phyloP scores from a whole-genome alignment of 2,888 invertebrate species.

The Tinea semifulvella region DNA sequence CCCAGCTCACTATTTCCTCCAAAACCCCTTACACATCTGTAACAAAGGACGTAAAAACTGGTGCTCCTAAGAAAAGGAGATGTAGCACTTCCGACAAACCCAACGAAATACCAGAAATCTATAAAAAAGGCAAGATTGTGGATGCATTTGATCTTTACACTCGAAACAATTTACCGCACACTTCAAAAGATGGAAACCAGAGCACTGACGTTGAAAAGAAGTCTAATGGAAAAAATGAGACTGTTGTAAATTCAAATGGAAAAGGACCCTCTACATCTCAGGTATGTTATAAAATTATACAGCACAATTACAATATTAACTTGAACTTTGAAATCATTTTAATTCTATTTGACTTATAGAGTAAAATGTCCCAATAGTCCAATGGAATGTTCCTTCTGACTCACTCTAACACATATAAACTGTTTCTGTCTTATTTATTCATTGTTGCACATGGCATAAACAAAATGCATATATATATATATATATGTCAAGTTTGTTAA shows the following conservation, averaged over 20 bases:
- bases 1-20: conserved; percentile 55
- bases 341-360: too few relatives aligned
- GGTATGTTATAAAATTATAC: too few relatives aligned
- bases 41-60: conserved; percentile 48
- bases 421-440: too few relatives aligned
- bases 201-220: conserved; percentile 43
- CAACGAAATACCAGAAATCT: conserved; percentile 41
- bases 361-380: too few relatives aligned
- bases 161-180: conserved; percentile 38
- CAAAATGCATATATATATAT: too few relatives aligned
- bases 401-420: too few relatives aligned
- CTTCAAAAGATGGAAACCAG: conserved; percentile 27
- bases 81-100: conserved; percentile 61
- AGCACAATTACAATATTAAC: too few relatives aligned
- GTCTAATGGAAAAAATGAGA: conserved; percentile 37
- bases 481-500: too few relatives aligned
- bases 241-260: conserved; percentile 43
- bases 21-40: conserved; percentile 37
- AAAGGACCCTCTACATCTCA: conserved; percentile 35
- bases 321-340: too few relatives aligned
- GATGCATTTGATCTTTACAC: conserved; percentile 51
- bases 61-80: conserved; percentile 51
- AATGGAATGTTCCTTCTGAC: too few relatives aligned
- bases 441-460: too few relatives aligned
- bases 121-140: conserved; percentile 45